phyloP scores from a whole-genome alignment of 1,140 invertebrate species.

The Heliconius hermathena region DNA sequence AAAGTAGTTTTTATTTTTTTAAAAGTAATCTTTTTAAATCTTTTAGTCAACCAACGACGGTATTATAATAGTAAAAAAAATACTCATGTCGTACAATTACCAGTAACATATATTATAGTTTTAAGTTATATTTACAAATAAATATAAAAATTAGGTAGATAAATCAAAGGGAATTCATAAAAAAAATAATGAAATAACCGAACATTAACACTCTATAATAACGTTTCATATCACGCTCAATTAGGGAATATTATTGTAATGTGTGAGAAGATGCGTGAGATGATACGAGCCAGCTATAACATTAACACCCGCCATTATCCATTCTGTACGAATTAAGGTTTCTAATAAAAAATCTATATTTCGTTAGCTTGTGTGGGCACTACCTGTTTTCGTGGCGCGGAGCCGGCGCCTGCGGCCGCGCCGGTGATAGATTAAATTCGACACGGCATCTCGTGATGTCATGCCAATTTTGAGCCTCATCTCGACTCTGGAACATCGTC shows the following conservation, averaged over 20 bases:
- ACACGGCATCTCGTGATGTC: constrained; percentile 76
- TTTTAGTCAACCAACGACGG: too few species aligned
- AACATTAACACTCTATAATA: constrained; percentile 30
- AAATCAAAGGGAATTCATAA: constrained; percentile 10
- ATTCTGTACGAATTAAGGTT: constrained; percentile 53
- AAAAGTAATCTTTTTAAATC: too few species aligned
- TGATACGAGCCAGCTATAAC: constrained; percentile 39
- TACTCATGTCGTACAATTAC: background rate
- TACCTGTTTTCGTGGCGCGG: constrained; percentile 65
- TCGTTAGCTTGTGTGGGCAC: constrained; percentile 58
- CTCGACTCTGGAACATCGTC: constrained; percentile 59
- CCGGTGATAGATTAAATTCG: constrained; percentile 80
- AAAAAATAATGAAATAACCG: constrained; percentile 19
- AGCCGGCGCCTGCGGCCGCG: constrained; percentile 66
- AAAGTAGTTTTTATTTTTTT: too few species aligned
- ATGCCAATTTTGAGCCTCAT: constrained; percentile 70
- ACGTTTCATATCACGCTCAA: constrained; percentile 24
- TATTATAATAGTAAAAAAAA: background rate
- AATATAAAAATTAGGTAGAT: background rate
- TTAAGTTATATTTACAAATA: background rate
- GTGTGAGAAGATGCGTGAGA: constrained; percentile 35
- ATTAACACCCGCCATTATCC: constrained; percentile 53
- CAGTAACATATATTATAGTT: background rate
- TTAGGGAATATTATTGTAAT: constrained; percentile 30
- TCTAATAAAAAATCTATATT: constrained; percentile 54